A percentile compares a stretch with the other conserved stretches of the same genome.
phyloP scores from a whole-genome alignment of 2,888 invertebrate species.

The Lydus trimaculatus region DNA sequence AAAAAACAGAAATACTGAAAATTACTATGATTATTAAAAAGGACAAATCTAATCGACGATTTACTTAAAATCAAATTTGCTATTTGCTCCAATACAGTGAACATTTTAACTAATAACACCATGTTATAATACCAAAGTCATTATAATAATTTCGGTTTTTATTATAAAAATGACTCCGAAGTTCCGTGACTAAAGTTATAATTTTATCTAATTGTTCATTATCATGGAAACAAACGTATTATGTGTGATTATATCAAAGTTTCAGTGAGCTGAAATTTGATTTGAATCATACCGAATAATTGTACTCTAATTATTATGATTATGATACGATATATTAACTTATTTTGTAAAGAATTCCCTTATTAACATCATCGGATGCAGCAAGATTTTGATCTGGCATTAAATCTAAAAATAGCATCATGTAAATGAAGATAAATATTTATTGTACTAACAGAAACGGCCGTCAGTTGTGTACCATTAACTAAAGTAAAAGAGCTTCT shows the following conservation, averaged over 20 bases:
- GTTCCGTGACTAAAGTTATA: slow-evolving; percentile 26
- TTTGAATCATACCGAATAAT: background rate
- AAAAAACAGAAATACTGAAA: slow-evolving; percentile 11
- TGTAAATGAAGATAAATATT: slow-evolving; percentile 37
- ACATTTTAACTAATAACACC: background rate
- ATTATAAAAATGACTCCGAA: slow-evolving; percentile 21
- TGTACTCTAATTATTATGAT: background rate
- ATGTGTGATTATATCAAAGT: slow-evolving; percentile 18
- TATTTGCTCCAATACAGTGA: background rate
- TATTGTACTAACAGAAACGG: slow-evolving; percentile 33
- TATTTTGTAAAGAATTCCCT: background rate
- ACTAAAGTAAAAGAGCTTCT: slow-evolving; percentile 27
- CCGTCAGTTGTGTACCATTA: slow-evolving; percentile 36
- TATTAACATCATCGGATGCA: background rate
- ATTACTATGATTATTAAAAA: slow-evolving; percentile 9
- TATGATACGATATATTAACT: too few relatives aligned
- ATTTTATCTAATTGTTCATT: slow-evolving; percentile 26
- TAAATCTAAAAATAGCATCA: slow-evolving; percentile 26
- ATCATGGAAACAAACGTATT: slow-evolving; percentile 27
- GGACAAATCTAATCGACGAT: background rate
- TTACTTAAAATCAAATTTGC: background rate
- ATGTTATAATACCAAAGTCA: background rate
- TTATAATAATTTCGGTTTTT: slow-evolving; percentile 19
- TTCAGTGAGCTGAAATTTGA: background rate
- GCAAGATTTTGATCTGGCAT: slow-evolving; percentile 14